Evolutionary conservation across 1,140 invertebrate species (phyloP).

Genomic region (Drosophila simulans): DNA sequence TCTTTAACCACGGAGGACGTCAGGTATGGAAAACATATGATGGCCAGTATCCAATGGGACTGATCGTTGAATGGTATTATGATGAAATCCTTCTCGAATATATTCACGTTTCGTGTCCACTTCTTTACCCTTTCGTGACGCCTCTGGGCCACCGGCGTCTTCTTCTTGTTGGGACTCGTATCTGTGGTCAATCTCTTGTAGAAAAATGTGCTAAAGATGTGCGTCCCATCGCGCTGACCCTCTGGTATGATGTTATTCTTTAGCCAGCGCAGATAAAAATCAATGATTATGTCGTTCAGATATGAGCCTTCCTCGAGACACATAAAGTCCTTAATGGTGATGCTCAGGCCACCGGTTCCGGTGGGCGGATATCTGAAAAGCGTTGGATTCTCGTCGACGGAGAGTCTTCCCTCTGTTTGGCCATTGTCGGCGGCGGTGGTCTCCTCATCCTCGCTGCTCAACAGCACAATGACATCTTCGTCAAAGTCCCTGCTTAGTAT

Average conservation of each 20-base stretch:
- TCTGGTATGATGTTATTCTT: constrained; percentile 90
- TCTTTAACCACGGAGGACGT: constrained; percentile 64
- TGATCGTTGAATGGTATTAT: constrained; percentile 99
- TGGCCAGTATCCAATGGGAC: constrained; percentile 98
- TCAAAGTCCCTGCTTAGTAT: background rate
- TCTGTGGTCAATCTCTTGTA: constrained; percentile 95
- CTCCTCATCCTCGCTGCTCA: constrained; percentile 2
- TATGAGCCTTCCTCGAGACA: constrained; percentile 96
- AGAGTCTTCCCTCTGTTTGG: background rate
- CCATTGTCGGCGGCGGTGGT: background rate
- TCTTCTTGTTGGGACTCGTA: constrained; percentile 85
- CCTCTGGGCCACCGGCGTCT: constrained; percentile 91
- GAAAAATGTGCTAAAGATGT: constrained; percentile 98
- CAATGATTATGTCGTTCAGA: constrained; percentile 98
- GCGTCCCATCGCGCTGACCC: constrained; percentile 91
- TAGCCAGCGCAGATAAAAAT: constrained; percentile 98
- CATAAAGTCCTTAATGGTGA: constrained; percentile 95
- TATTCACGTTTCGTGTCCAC: constrained; percentile 98
- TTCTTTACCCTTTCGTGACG: constrained; percentile 95
- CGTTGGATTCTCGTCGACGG: constrained; percentile 85
- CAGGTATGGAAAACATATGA: constrained; percentile 96
- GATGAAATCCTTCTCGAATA: constrained; percentile 98
- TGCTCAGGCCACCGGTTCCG: constrained; percentile 92
- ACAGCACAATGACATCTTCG: background rate
- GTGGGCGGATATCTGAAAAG: constrained; percentile 89